Evolutionary conservation across 2,797 vertebrate species (phyloP), one percentile per base, ranked within the genome.

Genomic region (Centroberyx gerrardi): DNA sequence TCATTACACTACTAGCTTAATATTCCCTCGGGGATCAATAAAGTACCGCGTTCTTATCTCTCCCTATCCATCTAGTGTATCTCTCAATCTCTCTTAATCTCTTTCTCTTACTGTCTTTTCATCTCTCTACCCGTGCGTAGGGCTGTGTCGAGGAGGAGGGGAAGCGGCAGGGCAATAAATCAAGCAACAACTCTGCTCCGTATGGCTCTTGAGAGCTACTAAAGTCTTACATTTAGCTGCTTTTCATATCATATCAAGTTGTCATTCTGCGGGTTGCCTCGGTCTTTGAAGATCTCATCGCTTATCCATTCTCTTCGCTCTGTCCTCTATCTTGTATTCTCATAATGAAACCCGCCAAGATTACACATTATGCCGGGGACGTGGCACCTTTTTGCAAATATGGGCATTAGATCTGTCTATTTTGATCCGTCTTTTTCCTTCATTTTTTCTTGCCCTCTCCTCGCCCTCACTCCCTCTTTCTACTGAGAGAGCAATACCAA

Each of bases 11-110:
- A 76, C 72, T 75, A 84, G 82, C 87, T 89, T 91, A 89, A 92
- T 92, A 88, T 91, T 87, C 88, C 91, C 91, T 22, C 67, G 17
- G 88, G 90, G 90, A 91, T 92, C 90, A 91, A 92, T 88, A 90
- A 87, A 87, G 71, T 76, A 75, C 65, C 29, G 60, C 51, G 36
- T 82, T 82, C 81, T 89, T 89, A 88, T 90, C 88, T 58, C 0
- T 36, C 64, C 64, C 80, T 49, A 74, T 90, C 70, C 77, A 78
- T 90, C 86, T 85, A 68, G 5, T 75, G 73, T 80, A 88, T 87
- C 84, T 82, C 75, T 74, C 80, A 70, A 90, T 92, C 89, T 73
- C 29, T 18, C 74, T 81, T 88, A 85, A 91, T 89, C 85, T 86
- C 76, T 81, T 89, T 90, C 81, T 84, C 69, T 87, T 82, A 84